phyloP scores from a whole-genome alignment of 1,140 invertebrate species.

The Chrysomallon squamiferum region DNA sequence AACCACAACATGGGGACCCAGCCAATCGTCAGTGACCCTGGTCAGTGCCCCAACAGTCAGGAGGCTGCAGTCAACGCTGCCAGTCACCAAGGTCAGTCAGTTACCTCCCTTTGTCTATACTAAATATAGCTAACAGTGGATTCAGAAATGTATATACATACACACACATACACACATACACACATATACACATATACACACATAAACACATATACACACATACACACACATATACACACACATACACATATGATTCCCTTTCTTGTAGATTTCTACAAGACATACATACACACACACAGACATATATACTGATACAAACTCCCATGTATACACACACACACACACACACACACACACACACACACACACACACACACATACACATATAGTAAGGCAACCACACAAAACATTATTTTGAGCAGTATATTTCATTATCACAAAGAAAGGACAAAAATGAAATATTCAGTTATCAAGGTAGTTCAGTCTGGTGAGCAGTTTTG shows the following conservation, averaged over 20 bases:
- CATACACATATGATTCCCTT: not conserved
- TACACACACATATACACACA: no score
- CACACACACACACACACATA: not conserved
- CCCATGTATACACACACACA: not conserved
- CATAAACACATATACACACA: no score
- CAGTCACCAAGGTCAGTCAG: no score
- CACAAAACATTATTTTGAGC: not conserved
- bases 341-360: not conserved
- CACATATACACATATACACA: no score
- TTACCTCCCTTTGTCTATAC: no score
- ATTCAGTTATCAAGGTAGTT: not conserved
- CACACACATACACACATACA: no score
- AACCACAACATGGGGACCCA: conserved; percentile 9
- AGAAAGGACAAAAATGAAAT: not conserved
- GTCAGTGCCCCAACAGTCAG: not conserved
- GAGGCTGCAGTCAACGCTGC: no score
- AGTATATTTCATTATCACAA: not conserved
- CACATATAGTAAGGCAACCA: not conserved
- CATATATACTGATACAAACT: not conserved
- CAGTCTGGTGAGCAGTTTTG: not conserved
- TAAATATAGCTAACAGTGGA: no score
- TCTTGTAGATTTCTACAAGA: not conserved
- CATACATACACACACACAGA: not conserved
- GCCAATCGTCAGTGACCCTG: conserved; percentile 3
- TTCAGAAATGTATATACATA: no score